These are phyloP conservation scores for Gymnothorax reevesii DNA, from an alignment of 2,797 vertebrate genomes.

Conservation along the genomic window DNA sequence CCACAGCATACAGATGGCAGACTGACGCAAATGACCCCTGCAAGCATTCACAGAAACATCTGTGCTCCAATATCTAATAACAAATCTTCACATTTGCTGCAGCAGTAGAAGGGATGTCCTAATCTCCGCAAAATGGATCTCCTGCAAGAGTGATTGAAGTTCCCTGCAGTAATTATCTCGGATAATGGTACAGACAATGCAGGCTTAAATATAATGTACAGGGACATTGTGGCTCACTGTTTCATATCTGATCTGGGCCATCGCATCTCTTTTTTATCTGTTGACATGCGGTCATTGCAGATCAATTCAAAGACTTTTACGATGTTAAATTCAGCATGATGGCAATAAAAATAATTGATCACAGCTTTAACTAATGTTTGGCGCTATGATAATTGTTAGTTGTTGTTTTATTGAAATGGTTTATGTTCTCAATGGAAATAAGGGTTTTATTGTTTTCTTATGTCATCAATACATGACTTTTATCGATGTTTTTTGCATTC, in stretches of 20 bases:
- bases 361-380: not conserved
- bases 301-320: not conserved
- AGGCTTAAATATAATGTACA: not conserved
- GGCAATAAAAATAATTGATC: not conserved
- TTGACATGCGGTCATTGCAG: not conserved
- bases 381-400: not conserved
- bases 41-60: not conserved
- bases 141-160: not conserved
- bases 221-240: not conserved
- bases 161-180: not conserved
- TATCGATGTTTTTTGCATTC: not conserved
- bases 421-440: not conserved
- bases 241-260: not conserved
- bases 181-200: not conserved
- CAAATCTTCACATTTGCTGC: not conserved
- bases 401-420: slow-evolving; percentile 11
- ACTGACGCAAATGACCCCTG: not conserved
- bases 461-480: not conserved
- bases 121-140: not conserved
- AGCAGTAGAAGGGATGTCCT: not conserved
- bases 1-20: not conserved
- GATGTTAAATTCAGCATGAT: not conserved
- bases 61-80: not conserved
- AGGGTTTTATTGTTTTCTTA: not conserved
- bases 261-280: not conserved